phyloP scores from a whole-genome alignment of 1,140 invertebrate species.

The Drosophila carrolli region DNA sequence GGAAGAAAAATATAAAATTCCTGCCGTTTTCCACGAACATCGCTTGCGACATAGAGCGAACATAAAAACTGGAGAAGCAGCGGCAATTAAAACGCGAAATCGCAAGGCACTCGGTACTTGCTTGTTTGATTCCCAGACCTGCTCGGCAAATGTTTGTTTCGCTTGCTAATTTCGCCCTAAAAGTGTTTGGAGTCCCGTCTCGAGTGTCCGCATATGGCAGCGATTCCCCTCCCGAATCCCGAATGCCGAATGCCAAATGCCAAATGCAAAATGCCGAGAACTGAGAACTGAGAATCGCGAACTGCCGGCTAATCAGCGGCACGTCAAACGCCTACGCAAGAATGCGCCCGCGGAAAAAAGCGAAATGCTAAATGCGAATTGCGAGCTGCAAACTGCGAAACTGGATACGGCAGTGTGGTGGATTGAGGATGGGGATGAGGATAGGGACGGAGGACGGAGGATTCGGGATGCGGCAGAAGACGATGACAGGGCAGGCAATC shows the following conservation, averaged over 20 bases:
- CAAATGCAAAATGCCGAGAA: neutral
- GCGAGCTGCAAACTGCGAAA: constrained; percentile 9
- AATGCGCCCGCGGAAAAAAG: constrained; percentile 38
- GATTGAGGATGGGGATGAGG: neutral
- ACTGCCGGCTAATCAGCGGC: constrained; percentile 70
- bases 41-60: constrained; percentile 18
- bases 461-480: constrained; percentile 16
- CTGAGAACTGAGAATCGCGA: neutral
- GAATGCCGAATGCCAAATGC: neutral
- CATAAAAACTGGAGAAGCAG: constrained; percentile 6
- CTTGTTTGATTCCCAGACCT: constrained; percentile 33
- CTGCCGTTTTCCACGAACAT: constrained; percentile 33
- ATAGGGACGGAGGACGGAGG: constrained; percentile 1
- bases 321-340: constrained; percentile 69
- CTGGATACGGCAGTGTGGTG: constrained; percentile 5
- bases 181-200: constrained; percentile 28
- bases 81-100: constrained; percentile 47
- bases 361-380: constrained; percentile 8
- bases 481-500: constrained; percentile 36
- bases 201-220: constrained; percentile 39
- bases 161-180: constrained; percentile 48
- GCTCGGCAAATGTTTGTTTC: constrained; percentile 38
- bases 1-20: constrained; percentile 8
- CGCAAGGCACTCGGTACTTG: constrained; percentile 4
- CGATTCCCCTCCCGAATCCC: neutral